These are phyloP conservation scores for human (Homo sapiens) DNA, from an alignment of 2,113 vertebrate genomes.

Conservation along the genomic window GRCh38 chr20:58780001-58780500, in stretches of 20 bases:
- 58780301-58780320: not conserved
- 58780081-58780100: not conserved
- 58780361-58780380: accelerated
- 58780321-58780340: not conserved
- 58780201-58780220: too few species aligned
- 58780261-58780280: too few species aligned
- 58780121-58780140: not conserved
- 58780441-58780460: not conserved
- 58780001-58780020: accelerated
- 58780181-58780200: too few species aligned
- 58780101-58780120: not conserved
- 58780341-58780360: accelerated
- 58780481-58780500: constrained; percentile 59
- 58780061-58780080: not conserved
- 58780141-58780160: not conserved
- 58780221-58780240: too few species aligned
- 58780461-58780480: constrained; percentile 73
- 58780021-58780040: not conserved
- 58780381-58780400: accelerated
- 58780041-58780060: not conserved
- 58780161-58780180: too few species aligned
- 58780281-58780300: not conserved
- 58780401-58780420: accelerated
- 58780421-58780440: not conserved
- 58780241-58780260: too few species aligned